Percentiles rank a stretch among this genome's conserved stretches.
These are phyloP conservation scores for Drosophila tanythrix DNA, from an alignment of 2,888 invertebrate species.

Conservation along the genomic window DNA sequence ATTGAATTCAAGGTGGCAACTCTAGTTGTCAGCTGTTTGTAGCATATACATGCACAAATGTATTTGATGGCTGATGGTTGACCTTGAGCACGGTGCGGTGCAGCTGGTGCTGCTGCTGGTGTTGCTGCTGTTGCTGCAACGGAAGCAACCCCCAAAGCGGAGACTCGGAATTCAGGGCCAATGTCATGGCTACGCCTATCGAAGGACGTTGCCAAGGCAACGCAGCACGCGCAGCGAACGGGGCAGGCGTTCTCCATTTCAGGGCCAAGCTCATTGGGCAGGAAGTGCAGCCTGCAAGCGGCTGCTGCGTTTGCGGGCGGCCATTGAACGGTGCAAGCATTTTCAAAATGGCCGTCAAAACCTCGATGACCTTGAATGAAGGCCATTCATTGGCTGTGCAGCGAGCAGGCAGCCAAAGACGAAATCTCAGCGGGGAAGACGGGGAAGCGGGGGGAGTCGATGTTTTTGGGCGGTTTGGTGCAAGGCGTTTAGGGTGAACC, in stretches of 20 bases:
- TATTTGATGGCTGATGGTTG: slow-evolving; percentile 23
- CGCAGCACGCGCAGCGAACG: slow-evolving; percentile 62
- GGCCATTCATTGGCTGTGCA: slow-evolving; percentile 68
- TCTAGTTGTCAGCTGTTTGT: slow-evolving; percentile 58
- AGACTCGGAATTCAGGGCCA: slow-evolving; percentile 56
- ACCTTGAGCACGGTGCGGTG: slow-evolving; percentile 40
- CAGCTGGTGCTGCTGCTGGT: slow-evolving; percentile 22
- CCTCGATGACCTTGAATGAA: slow-evolving; percentile 75
- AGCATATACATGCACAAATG: slow-evolving; percentile 3
- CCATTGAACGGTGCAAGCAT: slow-evolving; percentile 62
- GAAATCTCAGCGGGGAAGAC: not conserved
- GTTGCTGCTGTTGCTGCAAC: slow-evolving; percentile 24
- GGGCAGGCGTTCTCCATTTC: slow-evolving; percentile 52
- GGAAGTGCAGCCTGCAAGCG: slow-evolving; percentile 65
- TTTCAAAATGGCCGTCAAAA: slow-evolving; percentile 78
- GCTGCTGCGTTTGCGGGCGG: slow-evolving; percentile 56
- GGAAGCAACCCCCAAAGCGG: slow-evolving; percentile 63
- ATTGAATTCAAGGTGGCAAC: slow-evolving; percentile 37
- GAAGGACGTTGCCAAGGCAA: slow-evolving; percentile 71
- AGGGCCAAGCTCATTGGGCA: slow-evolving; percentile 72
- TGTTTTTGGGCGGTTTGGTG: not conserved
- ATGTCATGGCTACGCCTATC: slow-evolving; percentile 82
- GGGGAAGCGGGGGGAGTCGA: not conserved
- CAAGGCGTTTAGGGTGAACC: slow-evolving; percentile 2
- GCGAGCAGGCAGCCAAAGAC: not conserved